Conservation (phyloP, 2,888 invertebrate genomes). For the Conops quadrifasciatus region DNA sequence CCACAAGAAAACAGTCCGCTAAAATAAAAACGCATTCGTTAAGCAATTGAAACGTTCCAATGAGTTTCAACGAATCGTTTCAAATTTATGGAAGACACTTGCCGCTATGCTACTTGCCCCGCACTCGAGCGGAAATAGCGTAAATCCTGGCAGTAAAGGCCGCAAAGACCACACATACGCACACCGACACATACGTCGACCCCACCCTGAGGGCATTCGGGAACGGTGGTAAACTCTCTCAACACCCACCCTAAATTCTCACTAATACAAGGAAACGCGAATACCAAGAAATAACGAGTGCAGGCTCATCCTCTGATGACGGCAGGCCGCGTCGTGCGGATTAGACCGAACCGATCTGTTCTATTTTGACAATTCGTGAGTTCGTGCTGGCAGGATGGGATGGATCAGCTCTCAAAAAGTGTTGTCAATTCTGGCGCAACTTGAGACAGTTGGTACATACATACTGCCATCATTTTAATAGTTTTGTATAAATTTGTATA, state of each 20-base stretch:
- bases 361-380: neutral
- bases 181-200: neutral
- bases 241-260: too few relatives aligned
- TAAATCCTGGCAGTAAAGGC: constrained; percentile 10
- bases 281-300: too few relatives aligned
- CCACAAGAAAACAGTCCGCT: neutral
- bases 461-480: too few relatives aligned
- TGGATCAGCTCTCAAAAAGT: too few relatives aligned
- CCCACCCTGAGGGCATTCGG: neutral
- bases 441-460: too few relatives aligned
- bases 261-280: too few relatives aligned
- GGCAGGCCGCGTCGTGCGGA: too few relatives aligned
- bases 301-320: neutral
- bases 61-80: constrained; percentile 18
- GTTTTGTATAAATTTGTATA: too few relatives aligned
- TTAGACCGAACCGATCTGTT: neutral
- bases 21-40: neutral
- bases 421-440: too few relatives aligned
- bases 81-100: constrained; percentile 25
- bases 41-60: constrained; percentile 15
- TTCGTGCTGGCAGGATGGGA: too few relatives aligned
- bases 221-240: neutral
- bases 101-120: neutral
- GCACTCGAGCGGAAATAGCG: constrained; percentile 14
- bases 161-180: neutral